Percentiles rank a stretch among this genome's conserved stretches.
Evolutionary conservation across 2,113 vertebrate genomes (phyloP).

Genomic region (Formicarius rufipectus): DNA sequence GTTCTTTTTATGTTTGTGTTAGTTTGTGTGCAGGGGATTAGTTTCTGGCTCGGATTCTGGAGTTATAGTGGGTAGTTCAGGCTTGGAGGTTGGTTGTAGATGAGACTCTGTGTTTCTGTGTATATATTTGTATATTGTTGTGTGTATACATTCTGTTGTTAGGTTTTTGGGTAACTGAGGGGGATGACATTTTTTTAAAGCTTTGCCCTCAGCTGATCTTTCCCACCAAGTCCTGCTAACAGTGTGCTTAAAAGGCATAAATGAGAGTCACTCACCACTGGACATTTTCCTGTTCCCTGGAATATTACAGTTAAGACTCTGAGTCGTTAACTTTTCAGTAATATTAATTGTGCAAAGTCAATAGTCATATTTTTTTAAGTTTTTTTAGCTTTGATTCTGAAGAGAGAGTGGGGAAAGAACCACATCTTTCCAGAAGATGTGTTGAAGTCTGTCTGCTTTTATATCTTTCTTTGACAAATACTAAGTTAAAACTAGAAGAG

Average conservation of each 20-base stretch:
- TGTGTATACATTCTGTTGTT: not conserved
- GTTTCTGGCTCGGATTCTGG: not conserved
- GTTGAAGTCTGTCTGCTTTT: not conserved
- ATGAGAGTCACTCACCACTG: not conserved
- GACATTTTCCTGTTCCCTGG: not conserved
- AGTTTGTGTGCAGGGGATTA: not conserved
- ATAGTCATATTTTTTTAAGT: not conserved
- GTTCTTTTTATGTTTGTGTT: not conserved
- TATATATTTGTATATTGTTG: not conserved
- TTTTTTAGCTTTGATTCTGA: not conserved
- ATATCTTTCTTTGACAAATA: not conserved
- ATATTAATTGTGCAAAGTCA: not conserved
- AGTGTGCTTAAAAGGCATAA: not conserved
- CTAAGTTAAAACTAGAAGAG: not conserved
- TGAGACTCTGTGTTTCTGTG: rapidly evolving
- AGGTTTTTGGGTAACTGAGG: not conserved
- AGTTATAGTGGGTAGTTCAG: not conserved
- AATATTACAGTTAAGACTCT: not conserved
- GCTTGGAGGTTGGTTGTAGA: not conserved
- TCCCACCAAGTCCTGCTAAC: not conserved
- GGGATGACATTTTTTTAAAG: not conserved
- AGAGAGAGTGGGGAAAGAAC: not conserved
- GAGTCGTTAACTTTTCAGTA: not conserved
- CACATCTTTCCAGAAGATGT: not conserved
- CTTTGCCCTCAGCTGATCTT: not conserved